Evolutionary conservation across 2,797 vertebrate species (phyloP).

Genomic region (Phrynocephalus guinanensis): DNA sequence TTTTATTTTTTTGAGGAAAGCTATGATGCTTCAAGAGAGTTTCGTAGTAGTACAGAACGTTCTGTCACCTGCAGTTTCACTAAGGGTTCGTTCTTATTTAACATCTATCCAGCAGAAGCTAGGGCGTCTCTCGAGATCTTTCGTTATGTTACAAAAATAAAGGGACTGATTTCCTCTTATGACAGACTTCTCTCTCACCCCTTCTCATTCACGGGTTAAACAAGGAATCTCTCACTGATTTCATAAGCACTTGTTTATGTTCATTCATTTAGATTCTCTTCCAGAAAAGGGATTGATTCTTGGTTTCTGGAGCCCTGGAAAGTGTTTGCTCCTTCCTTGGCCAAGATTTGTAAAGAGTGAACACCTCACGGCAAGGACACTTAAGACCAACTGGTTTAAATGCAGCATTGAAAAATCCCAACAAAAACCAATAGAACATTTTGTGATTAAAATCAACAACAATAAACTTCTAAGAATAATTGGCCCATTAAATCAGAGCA

Average conservation of each 20-base stretch:
- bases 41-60: background rate
- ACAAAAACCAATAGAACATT: background rate
- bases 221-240: constrained; percentile 38
- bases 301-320: background rate
- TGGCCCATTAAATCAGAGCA: background rate
- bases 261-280: constrained; percentile 52
- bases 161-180: too few species aligned
- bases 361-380: background rate
- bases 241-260: constrained; percentile 28
- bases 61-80: background rate
- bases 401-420: background rate
- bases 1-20: background rate
- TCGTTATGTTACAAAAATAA: background rate
- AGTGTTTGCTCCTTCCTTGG: background rate
- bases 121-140: background rate
- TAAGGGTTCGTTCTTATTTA: background rate
- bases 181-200: background rate
- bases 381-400: background rate
- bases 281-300: constrained; percentile 27
- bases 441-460: background rate
- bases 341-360: background rate
- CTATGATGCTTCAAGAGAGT: background rate
- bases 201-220: constrained; percentile 48
- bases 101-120: background rate
- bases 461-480: background rate